phyloP scores from a whole-genome alignment of 2,797 vertebrate genomes.

The Coracias cyanogaster region DNA sequence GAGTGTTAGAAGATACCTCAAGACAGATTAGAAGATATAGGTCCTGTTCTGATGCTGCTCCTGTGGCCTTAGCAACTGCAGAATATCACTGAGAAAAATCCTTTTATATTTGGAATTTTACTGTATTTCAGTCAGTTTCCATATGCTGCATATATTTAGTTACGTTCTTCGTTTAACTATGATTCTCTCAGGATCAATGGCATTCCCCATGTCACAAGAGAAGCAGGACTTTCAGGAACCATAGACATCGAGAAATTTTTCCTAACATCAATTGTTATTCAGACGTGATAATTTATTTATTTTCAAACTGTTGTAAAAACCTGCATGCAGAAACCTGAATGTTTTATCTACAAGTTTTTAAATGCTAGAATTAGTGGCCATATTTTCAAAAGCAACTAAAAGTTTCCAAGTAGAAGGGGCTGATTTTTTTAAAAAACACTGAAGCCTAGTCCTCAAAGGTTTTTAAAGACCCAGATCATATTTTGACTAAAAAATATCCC shows the following conservation, averaged over 20 bases:
- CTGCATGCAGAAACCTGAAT: neutral
- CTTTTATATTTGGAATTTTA: neutral
- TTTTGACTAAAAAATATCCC: neutral
- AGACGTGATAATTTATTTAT: neutral
- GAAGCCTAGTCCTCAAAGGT: neutral
- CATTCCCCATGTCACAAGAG: neutral
- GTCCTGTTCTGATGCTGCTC: neutral
- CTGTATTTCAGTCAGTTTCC: neutral
- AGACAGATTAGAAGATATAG: neutral
- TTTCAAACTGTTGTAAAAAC: neutral
- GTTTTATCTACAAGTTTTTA: neutral
- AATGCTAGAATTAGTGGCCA: neutral
- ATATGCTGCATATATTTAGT: neutral
- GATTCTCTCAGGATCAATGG: neutral
- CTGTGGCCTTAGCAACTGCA: neutral
- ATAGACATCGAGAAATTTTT: neutral
- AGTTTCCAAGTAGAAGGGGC: neutral
- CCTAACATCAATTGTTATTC: neutral
- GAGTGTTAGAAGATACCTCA: neutral
- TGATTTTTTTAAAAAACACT: neutral
- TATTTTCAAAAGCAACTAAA: neutral
- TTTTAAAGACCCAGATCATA: rapidly evolving
- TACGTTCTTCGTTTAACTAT: neutral
- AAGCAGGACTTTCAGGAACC: neutral
- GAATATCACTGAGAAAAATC: neutral